These are phyloP conservation scores for Zaprionus taronus DNA, from an alignment of 1,140 invertebrate species.

Conservation along the genomic window DNA sequence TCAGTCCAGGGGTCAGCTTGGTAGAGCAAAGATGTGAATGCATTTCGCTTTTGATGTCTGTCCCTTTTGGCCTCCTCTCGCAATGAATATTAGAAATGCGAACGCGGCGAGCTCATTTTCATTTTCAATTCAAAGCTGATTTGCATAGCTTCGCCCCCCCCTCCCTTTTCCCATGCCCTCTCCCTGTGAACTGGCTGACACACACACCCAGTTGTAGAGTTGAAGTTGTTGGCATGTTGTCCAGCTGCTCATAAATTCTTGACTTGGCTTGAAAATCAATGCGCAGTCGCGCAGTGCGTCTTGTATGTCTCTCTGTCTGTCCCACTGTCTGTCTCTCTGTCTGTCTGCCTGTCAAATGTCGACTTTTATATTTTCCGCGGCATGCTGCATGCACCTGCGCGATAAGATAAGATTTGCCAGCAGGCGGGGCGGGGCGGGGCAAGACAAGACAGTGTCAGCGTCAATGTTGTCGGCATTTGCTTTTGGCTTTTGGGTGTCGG, in stretches of 20 bases:
- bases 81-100: constrained; percentile 28
- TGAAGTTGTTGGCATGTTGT: constrained; percentile 29
- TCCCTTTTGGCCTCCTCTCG: constrained; percentile 23
- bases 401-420: constrained; percentile 74
- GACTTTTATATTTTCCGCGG: constrained; percentile 50
- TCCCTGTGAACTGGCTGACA: constrained; percentile 4
- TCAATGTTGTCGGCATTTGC: constrained; percentile 32
- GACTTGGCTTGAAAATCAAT: constrained; percentile 22
- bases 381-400: constrained; percentile 76
- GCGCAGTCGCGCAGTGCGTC: constrained; percentile 44
- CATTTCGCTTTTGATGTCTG: constrained; percentile 75
- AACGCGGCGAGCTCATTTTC: constrained; percentile 42
- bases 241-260: constrained; percentile 46
- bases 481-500: constrained; percentile 47
- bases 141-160: constrained; percentile 56
- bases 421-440: constrained; percentile 12
- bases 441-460: constrained; percentile 12
- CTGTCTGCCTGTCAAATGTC: constrained; percentile 45
- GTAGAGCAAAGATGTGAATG: constrained; percentile 52
- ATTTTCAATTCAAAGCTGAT: constrained; percentile 65
- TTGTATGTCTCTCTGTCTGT: constrained; percentile 3
- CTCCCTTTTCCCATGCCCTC: neutral
- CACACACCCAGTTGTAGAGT: neutral
- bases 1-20: constrained; percentile 50
- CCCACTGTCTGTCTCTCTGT: neutral